Percentiles rank a stretch among this genome's conserved stretches.
Conservation (phyloP, 1,140 invertebrate species). For the Atopsyche davidsoni region DNA sequence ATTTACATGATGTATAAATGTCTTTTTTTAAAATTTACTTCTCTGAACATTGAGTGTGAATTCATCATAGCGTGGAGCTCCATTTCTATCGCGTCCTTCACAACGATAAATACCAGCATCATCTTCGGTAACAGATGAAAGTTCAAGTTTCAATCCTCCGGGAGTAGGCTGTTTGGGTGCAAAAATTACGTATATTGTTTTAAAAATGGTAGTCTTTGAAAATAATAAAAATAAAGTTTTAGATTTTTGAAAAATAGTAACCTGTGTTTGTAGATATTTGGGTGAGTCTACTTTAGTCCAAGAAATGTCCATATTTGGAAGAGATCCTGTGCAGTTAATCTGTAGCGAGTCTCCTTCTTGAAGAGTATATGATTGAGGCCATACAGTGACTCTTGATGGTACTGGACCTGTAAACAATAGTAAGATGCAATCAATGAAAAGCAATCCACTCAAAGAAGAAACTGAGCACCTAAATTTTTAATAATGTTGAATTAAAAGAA, state of each 20-base stretch:
- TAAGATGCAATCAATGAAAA: no score
- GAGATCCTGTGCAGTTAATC: slow-evolving; percentile 7
- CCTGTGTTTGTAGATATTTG: no score
- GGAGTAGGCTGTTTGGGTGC: slow-evolving; percentile 1
- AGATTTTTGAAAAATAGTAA: no score
- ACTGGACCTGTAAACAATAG: slow-evolving; percentile 7
- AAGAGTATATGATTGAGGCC: background rate
- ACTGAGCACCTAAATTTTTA: no score
- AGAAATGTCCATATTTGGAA: background rate
- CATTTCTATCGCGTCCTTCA: slow-evolving; percentile 41
- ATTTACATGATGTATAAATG: no score
- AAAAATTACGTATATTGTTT: background rate
- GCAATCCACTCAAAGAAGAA: no score
- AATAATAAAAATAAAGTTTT: no score
- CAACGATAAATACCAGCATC: slow-evolving; percentile 57
- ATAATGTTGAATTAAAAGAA: no score
- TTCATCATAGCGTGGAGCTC: slow-evolving; percentile 34
- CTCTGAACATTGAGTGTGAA: slow-evolving; percentile 53
- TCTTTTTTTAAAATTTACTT: no score
- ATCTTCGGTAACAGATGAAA: slow-evolving; percentile 40
- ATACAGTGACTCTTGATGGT: background rate
- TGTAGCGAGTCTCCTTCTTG: slow-evolving; percentile 3
- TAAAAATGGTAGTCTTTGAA: background rate
- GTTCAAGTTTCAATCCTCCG: slow-evolving; percentile 37
- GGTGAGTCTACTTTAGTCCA: no score